Percentiles rank a stretch among this genome's conserved stretches.
phyloP scores from a whole-genome alignment of 2,888 invertebrate species.

The Leucoptera coffeella region DNA sequence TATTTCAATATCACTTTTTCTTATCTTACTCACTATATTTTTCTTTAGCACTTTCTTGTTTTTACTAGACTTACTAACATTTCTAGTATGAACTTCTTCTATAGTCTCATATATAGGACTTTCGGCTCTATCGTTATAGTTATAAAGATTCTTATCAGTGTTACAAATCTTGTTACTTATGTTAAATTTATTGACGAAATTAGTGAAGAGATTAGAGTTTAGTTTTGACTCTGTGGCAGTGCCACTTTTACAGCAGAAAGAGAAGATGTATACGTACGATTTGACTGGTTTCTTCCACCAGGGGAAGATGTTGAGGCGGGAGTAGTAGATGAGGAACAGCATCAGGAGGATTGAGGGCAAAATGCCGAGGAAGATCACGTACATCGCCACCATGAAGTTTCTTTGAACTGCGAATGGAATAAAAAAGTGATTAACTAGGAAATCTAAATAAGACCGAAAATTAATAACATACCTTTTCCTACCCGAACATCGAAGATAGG shows the following conservation, averaged over 20 bases:
- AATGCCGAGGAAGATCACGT: conserved; percentile 82
- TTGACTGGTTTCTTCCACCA: conserved; percentile 48
- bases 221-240: not conserved
- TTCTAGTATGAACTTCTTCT: not conserved
- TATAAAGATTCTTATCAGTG: no score
- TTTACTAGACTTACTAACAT: not conserved
- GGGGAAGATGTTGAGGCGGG: conserved; percentile 60
- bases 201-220: not conserved
- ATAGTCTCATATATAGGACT: conserved; percentile 1
- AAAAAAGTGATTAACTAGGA: no score
- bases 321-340: conserved; percentile 68
- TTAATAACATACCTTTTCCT: no score
- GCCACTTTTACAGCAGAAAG: conserved; percentile 7
- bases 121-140: not conserved
- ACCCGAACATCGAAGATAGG: no score
- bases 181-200: no score
- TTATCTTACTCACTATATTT: conserved; percentile 20
- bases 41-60: conserved; percentile 10
- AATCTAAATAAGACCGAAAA: no score
- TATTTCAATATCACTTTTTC: conserved; percentile 28
- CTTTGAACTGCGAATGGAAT: conserved; percentile 58
- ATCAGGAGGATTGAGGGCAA: conserved; percentile 66
- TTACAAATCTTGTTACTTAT: no score
- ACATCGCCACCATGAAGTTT: conserved; percentile 74
- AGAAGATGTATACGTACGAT: conserved; percentile 33